Percentiles rank a stretch among this genome's conserved stretches.
These are phyloP conservation scores for Echinarachnius parma DNA, from an alignment of 53 echinoderm and acorn worm species.

Conservation along the genomic window DNA sequence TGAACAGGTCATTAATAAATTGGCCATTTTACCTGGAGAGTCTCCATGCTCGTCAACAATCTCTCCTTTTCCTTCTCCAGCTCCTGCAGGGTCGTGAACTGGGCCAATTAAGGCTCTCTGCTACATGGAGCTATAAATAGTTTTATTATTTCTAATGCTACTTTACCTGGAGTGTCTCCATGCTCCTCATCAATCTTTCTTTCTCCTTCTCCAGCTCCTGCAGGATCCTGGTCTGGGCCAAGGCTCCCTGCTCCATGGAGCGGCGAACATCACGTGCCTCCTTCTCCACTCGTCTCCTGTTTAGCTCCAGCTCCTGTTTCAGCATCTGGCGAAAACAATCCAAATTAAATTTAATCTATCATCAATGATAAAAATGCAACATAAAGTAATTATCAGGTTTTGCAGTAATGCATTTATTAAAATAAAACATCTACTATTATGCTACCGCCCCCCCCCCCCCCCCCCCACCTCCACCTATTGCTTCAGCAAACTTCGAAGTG, in stretches of 20 bases:
- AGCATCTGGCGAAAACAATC: conserved; percentile 44
- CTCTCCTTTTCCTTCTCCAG: conserved; percentile 69
- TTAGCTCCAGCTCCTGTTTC: conserved; percentile 61
- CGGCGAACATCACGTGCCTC: conserved; percentile 49
- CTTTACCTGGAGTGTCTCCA: conserved; percentile 17
- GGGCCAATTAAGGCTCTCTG: conserved; percentile 45
- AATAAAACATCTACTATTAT: too few relatives aligned
- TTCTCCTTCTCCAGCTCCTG: conserved; percentile 79
- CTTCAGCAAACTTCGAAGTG: too few relatives aligned
- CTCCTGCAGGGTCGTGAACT: conserved; percentile 68
- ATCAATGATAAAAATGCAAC: too few relatives aligned
- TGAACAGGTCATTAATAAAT: too few relatives aligned
- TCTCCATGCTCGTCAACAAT: conserved; percentile 22
- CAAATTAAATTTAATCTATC: too few relatives aligned
- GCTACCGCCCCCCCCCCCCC: too few relatives aligned
- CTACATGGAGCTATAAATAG: too few relatives aligned
- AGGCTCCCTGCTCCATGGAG: conserved; percentile 47
- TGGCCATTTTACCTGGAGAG: neutral
- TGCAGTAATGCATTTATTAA: too few relatives aligned
- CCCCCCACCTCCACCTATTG: too few relatives aligned
- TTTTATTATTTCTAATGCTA: too few relatives aligned
- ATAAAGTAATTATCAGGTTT: too few relatives aligned
- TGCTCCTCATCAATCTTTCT: conserved; percentile 21
- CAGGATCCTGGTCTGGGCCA: conserved; percentile 64
- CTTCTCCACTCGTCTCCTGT: conserved; percentile 54